Percentiles rank a stretch among this genome's conserved stretches.
phyloP scores from a whole-genome alignment of 2,888 invertebrate species.

The Lithophane leautieri region DNA sequence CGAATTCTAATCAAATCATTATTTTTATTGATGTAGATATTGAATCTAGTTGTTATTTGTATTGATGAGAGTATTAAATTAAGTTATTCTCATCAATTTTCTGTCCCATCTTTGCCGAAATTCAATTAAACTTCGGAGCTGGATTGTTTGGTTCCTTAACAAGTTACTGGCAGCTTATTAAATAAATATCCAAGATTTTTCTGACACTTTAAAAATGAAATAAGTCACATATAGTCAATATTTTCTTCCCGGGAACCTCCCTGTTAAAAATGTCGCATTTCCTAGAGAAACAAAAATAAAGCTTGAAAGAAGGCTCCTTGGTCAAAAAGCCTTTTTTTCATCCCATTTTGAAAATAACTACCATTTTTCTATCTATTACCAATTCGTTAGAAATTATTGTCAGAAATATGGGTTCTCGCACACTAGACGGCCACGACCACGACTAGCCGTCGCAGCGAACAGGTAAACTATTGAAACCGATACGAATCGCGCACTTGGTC shows the following conservation, averaged over 20 bases:
- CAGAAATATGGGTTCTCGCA: not conserved
- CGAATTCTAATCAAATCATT: not conserved
- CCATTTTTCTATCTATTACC: not conserved
- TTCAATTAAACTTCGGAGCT: constrained; percentile 17
- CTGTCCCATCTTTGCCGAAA: constrained; percentile 28
- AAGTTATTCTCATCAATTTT: constrained; percentile 18
- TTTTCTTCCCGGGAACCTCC: not conserved
- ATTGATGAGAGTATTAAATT: constrained; percentile 14
- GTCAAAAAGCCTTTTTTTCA: not conserved
- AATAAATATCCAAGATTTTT: not conserved
- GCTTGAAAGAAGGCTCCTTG: not conserved
- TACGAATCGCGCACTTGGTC: too few species aligned
- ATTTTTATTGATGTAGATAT: not conserved
- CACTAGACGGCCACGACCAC: too few species aligned
- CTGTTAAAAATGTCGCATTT: not conserved
- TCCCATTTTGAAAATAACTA: not conserved
- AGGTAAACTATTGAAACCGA: too few species aligned
- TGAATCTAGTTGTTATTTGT: constrained; percentile 1
- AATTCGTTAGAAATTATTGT: not conserved
- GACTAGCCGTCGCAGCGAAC: too few species aligned
- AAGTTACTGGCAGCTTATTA: not conserved
- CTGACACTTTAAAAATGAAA: not conserved
- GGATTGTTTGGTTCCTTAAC: constrained; percentile 17
- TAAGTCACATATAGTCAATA: accelerated
- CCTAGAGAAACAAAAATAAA: not conserved